Base-by-base conservation (phyloP, 1,140 invertebrate species). In the Cydia splendana region DNA sequence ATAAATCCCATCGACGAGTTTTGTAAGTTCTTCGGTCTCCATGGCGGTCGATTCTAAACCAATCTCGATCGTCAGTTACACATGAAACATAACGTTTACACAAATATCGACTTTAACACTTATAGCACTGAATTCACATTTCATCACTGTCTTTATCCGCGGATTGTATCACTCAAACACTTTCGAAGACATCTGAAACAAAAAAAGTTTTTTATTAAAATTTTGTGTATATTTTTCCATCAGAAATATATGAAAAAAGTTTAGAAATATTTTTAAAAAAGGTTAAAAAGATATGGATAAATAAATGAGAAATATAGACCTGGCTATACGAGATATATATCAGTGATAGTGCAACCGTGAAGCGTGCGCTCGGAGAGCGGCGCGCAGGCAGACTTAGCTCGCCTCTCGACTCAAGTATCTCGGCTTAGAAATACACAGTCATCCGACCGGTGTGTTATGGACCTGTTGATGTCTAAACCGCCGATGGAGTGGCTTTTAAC, bases 1-100 rank as follows among this genome's bases (percentile, higher is more conserved):
- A 90, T 98, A 97, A 85, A 97, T 97, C 84, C 96, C 96, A 94
- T 98, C 97, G 81, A 98, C 97, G 82, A 97, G 96, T 94, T 97
- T 97, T 84, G 96, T 97, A 82, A 98, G 95, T 94, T 98, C 97
- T 92, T 97, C 97, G 82, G 96, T 97, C 94, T 97, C 97, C 97
- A 98, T 97, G 79, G 80, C 79, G 85, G 84, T 75, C 83, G 80
- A 85, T 86, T 85, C 76, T 80, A 78, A 80, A 80, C 75, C 75
- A 80, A 85, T 80, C 80, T 75, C 81, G 81, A 79, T 82, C 78
- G 79, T 80, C 81, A 84, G 79, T 88, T 88, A 91, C 88, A 91
- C 89, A 82, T 84, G 84, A 87, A 87, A 87, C 88, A 93, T 93
- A 80, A 84, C 80, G 82, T 77, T 77, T 53, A 81, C 81, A 85